Evolutionary conservation across 2,888 invertebrate genomes (phyloP), one percentile per base, ranked within the genome.

Genomic region (Zelleria hepariella): DNA sequence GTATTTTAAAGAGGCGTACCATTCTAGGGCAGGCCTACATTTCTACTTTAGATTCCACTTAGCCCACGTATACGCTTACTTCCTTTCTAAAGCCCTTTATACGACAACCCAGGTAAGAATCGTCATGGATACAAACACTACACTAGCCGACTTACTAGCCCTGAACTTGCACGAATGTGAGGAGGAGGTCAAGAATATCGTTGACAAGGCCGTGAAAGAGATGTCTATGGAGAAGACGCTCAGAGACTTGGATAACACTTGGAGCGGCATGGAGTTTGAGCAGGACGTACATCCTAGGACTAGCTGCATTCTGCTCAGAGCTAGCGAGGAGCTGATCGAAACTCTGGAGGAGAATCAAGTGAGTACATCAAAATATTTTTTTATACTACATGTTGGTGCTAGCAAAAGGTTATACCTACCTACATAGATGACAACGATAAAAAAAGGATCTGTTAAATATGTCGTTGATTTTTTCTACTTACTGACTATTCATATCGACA

Each of bases 171-270:
- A 98, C 79, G 96, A 98, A 80, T 98, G 96, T 80, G 98, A 98
- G 80, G 98, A 98, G 78, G 98, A 98, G 80, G 98, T 97, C 0
- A 96, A 97, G 74, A 97, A 96, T 78, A 98, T 98, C 69, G 98
- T 98, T 7, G 98, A 98, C 79, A 98, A 98, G 86, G 98, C 98
- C 0, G 97, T 98, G 0, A 98, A 98, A 84, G 98, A 98, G 89
- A 97, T 98, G 96, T 96, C 97, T 2, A 98, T 98, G 98, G 98
- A 98, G 81, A 98, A 98, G 78, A 94, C 95, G 59, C 90, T 98
- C 57, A 92, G 95, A 66, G 98, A 98, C 72, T 83, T 98, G 61
- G 93, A 98, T 72, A 91, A 93, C 4, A 98, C 97, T 0, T 98
- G 98, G 97, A 94, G 96, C 53, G 91, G 92, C 1, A 96, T 98